phyloP scores from a whole-genome alignment of 2,888 invertebrate genomes.

The Cheilosia urbana region DNA sequence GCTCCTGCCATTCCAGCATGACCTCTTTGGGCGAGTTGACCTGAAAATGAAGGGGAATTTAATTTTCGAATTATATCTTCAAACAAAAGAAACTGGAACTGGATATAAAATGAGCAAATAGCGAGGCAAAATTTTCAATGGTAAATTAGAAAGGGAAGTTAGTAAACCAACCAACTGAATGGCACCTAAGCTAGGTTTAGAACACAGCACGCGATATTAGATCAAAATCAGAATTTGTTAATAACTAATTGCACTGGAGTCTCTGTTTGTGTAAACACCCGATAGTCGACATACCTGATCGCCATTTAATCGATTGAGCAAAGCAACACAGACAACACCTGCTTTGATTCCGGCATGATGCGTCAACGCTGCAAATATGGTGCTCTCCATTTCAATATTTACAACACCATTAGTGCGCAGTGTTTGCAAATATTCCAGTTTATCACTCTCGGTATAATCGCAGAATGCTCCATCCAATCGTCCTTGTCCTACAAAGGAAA shows the following conservation, averaged over 20 bases:
- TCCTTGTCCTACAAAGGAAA: constrained; percentile 89
- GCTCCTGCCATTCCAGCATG: constrained; percentile 94
- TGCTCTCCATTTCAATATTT: constrained; percentile 99
- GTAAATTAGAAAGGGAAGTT: no score
- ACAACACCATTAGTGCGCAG: constrained; percentile 91
- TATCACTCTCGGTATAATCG: constrained; percentile 95
- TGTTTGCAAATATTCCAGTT: constrained; percentile 92
- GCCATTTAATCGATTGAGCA: constrained; percentile 95
- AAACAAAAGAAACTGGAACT: neutral
- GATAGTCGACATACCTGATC: constrained; percentile 90
- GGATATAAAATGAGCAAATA: neutral
- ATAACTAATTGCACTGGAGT: no score
- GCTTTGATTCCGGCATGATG: constrained; percentile 96
- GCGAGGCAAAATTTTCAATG: no score
- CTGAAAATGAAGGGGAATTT: constrained; percentile 82
- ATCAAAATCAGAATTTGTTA: neutral
- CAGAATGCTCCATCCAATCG: constrained; percentile 98
- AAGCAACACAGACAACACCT: constrained; percentile 96
- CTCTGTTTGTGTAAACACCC: no score
- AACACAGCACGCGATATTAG: no score
- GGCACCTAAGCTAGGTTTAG: no score
- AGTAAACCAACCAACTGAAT: no score
- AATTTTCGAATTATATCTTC: neutral
- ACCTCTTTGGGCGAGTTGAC: constrained; percentile 94
- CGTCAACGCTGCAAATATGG: constrained; percentile 96